These are phyloP conservation scores for Cryptops parisi DNA, from an alignment of 2,888 invertebrate species.

Conservation along the genomic window DNA sequence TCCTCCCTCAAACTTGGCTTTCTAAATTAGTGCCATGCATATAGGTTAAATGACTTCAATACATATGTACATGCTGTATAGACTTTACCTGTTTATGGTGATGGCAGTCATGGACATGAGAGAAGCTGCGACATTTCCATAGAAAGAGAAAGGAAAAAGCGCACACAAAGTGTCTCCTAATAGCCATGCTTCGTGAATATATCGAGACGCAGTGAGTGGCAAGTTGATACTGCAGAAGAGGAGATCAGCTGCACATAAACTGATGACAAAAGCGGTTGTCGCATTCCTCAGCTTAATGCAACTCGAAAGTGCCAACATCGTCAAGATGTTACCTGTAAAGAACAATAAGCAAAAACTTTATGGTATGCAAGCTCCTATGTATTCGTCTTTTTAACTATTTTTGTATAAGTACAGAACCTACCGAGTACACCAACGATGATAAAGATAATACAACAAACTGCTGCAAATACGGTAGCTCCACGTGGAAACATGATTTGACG, in stretches of 20 bases:
- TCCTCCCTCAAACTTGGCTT: too few relatives aligned
- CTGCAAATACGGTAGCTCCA: conserved; percentile 59
- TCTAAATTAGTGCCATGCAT: too few relatives aligned
- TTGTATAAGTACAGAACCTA: conserved; percentile 35
- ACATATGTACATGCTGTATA: too few relatives aligned
- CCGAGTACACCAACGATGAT: conserved; percentile 62
- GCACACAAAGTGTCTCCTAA: conserved; percentile 61
- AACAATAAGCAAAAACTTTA: too few relatives aligned
- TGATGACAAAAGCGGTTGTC: conserved; percentile 74
- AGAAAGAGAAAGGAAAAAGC: conserved; percentile 75
- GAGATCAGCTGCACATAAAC: conserved; percentile 69
- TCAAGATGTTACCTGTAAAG: conserved; percentile 57
- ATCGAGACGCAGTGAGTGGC: conserved; percentile 62
- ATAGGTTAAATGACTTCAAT: too few relatives aligned
- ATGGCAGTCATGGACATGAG: conserved; percentile 79
- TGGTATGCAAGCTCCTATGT: too few relatives aligned
- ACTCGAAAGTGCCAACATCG: conserved; percentile 59
- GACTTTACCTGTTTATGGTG: conserved; percentile 61
- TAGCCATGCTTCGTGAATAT: conserved; percentile 65
- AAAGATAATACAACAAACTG: conserved; percentile 62
- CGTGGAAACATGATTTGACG: conserved; percentile 42
- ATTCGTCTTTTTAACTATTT: too few relatives aligned
- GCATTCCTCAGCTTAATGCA: conserved; percentile 64
- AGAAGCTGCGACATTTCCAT: conserved; percentile 77
- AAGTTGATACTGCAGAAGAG: conserved; percentile 71